Conservation (phyloP, 1,140 invertebrate genomes). For the Leptinotarsa defecta region DNA sequence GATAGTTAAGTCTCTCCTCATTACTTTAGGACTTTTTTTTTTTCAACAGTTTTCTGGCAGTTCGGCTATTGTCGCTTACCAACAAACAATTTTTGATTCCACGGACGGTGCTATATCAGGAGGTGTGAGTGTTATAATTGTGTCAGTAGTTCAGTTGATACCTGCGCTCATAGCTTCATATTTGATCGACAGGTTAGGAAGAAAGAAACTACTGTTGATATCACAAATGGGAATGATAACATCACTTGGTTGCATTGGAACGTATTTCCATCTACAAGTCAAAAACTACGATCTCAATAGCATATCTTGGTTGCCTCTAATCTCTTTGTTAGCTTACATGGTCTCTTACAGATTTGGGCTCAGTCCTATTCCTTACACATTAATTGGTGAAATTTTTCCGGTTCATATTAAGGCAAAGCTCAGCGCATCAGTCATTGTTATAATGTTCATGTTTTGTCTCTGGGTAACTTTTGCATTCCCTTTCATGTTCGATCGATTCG, state of each 20-base stretch:
- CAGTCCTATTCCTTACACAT: constrained; percentile 80
- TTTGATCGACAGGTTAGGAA: constrained; percentile 78
- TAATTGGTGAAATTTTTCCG: constrained; percentile 82
- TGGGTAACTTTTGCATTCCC: background rate
- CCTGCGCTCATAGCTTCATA: constrained; percentile 71
- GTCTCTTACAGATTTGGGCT: constrained; percentile 45
- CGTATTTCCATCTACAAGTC: constrained; percentile 46
- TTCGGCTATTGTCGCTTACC: constrained; percentile 85
- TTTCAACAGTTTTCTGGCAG: constrained; percentile 87
- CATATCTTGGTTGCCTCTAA: constrained; percentile 47
- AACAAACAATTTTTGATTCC: constrained; percentile 71
- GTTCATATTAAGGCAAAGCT: constrained; percentile 66
- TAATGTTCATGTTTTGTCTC: background rate
- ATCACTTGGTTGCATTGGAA: constrained; percentile 43
- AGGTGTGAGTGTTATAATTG: constrained; percentile 69
- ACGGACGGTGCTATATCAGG: constrained; percentile 65
- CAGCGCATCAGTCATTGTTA: background rate
- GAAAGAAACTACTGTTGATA: constrained; percentile 71
- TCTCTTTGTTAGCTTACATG: constrained; percentile 31
- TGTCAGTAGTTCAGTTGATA: constrained; percentile 78
- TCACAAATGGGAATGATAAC: constrained; percentile 67
- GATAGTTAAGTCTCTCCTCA: background rate
- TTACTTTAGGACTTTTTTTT: constrained; percentile 71
- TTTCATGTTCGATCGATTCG: background rate
- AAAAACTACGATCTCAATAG: background rate